These are phyloP conservation scores for Diploscapter pachys DNA, from an alignment of 1,140 invertebrate species.

Conservation along the genomic window DNA sequence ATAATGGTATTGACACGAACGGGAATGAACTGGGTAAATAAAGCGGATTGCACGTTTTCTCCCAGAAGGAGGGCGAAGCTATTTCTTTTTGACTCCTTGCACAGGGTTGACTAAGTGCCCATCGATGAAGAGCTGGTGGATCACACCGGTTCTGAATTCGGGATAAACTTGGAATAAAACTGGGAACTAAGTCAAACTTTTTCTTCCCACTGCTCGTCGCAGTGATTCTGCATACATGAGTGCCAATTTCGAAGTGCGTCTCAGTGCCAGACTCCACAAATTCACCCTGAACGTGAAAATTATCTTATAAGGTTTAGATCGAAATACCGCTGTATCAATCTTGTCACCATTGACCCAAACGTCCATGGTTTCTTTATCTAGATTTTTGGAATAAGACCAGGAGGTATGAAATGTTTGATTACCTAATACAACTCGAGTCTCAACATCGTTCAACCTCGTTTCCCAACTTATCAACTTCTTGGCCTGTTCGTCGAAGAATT, in stretches of 20 bases:
- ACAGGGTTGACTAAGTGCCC: no score
- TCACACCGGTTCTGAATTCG: no score
- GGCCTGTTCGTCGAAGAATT: slow-evolving; percentile 74
- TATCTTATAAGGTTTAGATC: slow-evolving; percentile 30
- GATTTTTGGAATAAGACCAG: slow-evolving; percentile 41
- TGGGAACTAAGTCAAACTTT: slow-evolving; percentile 1
- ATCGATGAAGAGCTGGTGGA: no score
- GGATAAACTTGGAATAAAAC: no score
- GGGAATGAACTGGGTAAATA: no score
- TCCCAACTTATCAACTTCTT: slow-evolving; percentile 71
- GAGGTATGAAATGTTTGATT: slow-evolving; percentile 41
- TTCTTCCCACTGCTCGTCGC: slow-evolving; percentile 29
- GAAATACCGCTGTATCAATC: slow-evolving; percentile 66
- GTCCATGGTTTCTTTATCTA: slow-evolving; percentile 75
- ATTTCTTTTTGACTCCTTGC: no score
- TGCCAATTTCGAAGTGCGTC: slow-evolving; percentile 70
- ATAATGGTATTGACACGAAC: no score
- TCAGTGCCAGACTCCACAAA: slow-evolving; percentile 79
- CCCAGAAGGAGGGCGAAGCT: no score
- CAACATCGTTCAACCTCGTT: slow-evolving; percentile 60
- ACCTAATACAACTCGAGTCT: slow-evolving; percentile 71
- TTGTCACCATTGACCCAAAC: slow-evolving; percentile 75
- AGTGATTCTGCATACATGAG: slow-evolving; percentile 59
- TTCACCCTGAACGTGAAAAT: slow-evolving; percentile 66
- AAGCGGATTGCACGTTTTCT: no score